These are phyloP conservation scores for Grus americana DNA, from an alignment of 2,113 vertebrate genomes.

Conservation along the genomic window DNA sequence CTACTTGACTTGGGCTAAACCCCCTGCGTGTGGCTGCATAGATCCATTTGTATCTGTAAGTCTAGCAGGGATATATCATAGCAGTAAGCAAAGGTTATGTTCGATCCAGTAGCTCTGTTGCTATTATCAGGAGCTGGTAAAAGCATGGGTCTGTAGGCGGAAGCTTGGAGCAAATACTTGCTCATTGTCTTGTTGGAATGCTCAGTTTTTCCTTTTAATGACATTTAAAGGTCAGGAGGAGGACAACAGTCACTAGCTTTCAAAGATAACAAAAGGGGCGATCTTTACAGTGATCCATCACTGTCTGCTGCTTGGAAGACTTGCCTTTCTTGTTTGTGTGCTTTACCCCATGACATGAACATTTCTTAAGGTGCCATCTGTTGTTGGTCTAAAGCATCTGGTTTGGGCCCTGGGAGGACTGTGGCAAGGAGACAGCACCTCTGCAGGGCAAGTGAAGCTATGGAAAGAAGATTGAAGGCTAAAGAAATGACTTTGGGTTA, in stretches of 20 bases:
- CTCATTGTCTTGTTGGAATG: neutral
- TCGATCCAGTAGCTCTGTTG: neutral
- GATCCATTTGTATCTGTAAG: neutral
- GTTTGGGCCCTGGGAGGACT: neutral
- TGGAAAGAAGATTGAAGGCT: neutral
- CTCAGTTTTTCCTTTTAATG: conserved; percentile 11
- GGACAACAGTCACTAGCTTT: neutral
- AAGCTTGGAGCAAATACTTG: neutral
- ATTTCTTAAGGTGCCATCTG: neutral
- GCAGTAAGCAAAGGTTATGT: neutral
- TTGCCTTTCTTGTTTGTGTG: neutral
- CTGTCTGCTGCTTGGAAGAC: neutral
- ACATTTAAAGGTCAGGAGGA: conserved; percentile 37
- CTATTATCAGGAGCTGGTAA: neutral
- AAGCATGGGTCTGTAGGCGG: neutral
- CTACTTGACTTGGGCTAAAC: neutral
- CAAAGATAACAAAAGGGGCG: neutral
- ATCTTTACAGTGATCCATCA: neutral
- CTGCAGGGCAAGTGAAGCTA: neutral
- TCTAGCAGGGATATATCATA: neutral
- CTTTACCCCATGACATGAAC: neutral
- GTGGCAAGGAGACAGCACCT: neutral
- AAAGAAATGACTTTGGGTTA: neutral
- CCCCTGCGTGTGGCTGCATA: neutral
- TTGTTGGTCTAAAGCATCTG: neutral